Base-by-base conservation (phyloP, 2,888 invertebrate genomes). In the Watsonalla cultraria region DNA sequence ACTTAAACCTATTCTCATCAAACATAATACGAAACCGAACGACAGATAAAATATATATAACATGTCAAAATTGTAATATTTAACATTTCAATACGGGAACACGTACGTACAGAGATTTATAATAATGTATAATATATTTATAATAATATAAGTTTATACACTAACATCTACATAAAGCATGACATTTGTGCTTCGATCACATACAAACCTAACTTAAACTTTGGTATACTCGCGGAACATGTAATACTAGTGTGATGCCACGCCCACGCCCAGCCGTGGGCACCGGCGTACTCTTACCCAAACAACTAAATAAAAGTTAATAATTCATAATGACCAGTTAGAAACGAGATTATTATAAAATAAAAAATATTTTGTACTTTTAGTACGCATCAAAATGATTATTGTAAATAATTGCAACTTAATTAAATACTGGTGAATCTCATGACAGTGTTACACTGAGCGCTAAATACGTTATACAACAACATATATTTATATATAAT, bases 151-250 rank as follows among this genome's bases (percentile, higher is more conserved):
- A 57, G 61, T 55, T 70, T 64, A 76, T 82, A 82, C 76, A 80
- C 81, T 85, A 87, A 82, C 73, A 67, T 74, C 83, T 87, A 88
- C 82, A 82, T 86, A 84, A 88, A 88, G 88, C 88, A 84, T 84
- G 80, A 80, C 74, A 73, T 77, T 84, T 82, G 84, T 85, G 86
- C 82, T 69, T 72, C 67, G 72, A 70, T 65, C 70, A 64, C 62
- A 11, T 11, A 5, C 9, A 8, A 2, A 11, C 9, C 5, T 37
- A 7, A 42, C 42, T 42, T 8, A 42, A 42, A 8, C 42, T 11
- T 42, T 42, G 42, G 42, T 42, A 11, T 5, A 5, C 11, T 11
- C 42, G 42, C 8, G 24, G 24, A 24, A 24, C 24, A 24, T 24
- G 24, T 24, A 24, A 24, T 24, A 24, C 24, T 24, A 24, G 24